Conservation (phyloP, 2,888 invertebrate genomes). For the Aproaerema taeniolella region DNA sequence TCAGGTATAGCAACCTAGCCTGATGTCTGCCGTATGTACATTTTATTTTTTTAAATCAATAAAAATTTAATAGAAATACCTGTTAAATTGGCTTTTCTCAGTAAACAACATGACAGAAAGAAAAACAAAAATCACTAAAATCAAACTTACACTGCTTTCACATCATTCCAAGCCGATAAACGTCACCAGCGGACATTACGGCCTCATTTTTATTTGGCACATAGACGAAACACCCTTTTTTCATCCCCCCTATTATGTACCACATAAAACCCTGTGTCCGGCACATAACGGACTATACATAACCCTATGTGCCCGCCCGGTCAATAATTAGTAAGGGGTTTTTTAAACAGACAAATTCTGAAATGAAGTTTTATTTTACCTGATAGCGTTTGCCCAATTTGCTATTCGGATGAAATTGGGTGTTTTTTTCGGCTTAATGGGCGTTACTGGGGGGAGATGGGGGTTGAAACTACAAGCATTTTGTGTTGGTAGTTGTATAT, state of each 20-base stretch:
- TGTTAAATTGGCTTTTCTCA: too few relatives aligned
- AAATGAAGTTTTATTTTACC: constrained; percentile 64
- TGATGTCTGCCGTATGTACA: too few relatives aligned
- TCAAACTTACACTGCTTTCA: constrained; percentile 21
- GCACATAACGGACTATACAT: constrained; percentile 29
- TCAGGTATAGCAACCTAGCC: too few relatives aligned
- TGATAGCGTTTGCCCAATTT: constrained; percentile 56
- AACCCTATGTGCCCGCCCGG: constrained; percentile 40
- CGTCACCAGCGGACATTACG: constrained; percentile 71
- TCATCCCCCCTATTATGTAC: too few relatives aligned
- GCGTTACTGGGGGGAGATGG: constrained; percentile 6
- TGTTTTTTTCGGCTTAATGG: constrained; percentile 20
- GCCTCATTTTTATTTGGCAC: constrained; percentile 76
- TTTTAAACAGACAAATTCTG: constrained; percentile 66
- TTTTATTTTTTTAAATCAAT: too few relatives aligned
- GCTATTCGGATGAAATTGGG: constrained; percentile 38
- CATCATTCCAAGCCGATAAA: constrained; percentile 47
- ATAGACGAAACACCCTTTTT: constrained; percentile 75
- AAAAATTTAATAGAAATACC: too few relatives aligned
- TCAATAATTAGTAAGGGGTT: constrained; percentile 72
- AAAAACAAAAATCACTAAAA: background rate
- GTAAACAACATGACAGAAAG: too few relatives aligned
- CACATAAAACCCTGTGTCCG: constrained; percentile 40
- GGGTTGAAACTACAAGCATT: too few relatives aligned
- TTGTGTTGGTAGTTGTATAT: too few relatives aligned